These are phyloP conservation scores for Lampropteryx suffumata DNA, from an alignment of 2,888 invertebrate genomes.

Conservation along the genomic window DNA sequence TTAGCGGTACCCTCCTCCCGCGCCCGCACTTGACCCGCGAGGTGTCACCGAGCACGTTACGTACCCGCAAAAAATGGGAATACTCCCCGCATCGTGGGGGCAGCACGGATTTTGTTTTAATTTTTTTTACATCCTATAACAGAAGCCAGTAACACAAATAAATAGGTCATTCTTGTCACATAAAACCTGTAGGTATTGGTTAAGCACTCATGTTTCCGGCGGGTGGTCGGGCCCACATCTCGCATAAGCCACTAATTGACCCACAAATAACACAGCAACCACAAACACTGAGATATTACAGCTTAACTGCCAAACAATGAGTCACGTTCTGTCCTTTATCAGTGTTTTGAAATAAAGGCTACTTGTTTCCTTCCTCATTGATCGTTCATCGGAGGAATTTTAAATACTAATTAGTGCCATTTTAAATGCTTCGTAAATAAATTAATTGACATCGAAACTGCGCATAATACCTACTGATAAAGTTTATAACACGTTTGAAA, in stretches of 20 bases:
- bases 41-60: slow-evolving; percentile 77
- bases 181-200: slow-evolving; percentile 20
- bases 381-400: slow-evolving; percentile 25
- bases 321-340: slow-evolving; percentile 46
- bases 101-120: slow-evolving; percentile 67
- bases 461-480: slow-evolving; percentile 4
- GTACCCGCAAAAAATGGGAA: slow-evolving; percentile 72
- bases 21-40: slow-evolving; percentile 66
- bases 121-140: slow-evolving; percentile 64
- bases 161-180: slow-evolving; percentile 24
- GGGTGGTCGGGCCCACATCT: slow-evolving; percentile 40
- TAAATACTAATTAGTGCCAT: slow-evolving; percentile 15
- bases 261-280: slow-evolving; percentile 56
- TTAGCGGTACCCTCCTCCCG: slow-evolving; percentile 58
- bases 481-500: slow-evolving; percentile 7
- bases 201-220: slow-evolving; percentile 41
- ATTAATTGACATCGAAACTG: slow-evolving; percentile 13
- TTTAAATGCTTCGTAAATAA: slow-evolving; percentile 10
- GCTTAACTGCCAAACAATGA: slow-evolving; percentile 52
- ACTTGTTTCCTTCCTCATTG: slow-evolving; percentile 49
- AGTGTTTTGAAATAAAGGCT: slow-evolving; percentile 40
- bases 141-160: slow-evolving; percentile 34
- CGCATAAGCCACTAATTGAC: slow-evolving; percentile 54
- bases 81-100: slow-evolving; percentile 45
- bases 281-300: slow-evolving; percentile 53